Evolutionary conservation across 2,797 vertebrate genomes (phyloP).

Genomic region (Artibeus lituratus): DNA sequence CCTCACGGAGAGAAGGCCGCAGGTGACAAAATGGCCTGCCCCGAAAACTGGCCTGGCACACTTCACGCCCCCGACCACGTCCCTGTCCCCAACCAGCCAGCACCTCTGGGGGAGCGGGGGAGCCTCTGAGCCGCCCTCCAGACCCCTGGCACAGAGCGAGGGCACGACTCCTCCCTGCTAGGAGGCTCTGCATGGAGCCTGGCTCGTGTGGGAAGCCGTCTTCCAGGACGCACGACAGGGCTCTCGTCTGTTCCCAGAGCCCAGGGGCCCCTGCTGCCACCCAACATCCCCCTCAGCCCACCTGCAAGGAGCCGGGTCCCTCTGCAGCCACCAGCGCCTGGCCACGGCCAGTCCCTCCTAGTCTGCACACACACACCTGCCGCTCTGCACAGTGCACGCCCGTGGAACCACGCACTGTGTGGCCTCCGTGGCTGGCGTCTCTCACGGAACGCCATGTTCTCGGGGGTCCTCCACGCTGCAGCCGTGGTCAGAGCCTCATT

Average conservation of each 20-base stretch:
- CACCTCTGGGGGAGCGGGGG: neutral
- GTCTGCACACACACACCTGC: fast-evolving
- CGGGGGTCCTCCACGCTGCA: neutral
- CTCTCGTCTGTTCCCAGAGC: neutral
- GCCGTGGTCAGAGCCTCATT: fast-evolving
- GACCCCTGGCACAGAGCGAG: neutral
- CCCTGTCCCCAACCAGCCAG: neutral
- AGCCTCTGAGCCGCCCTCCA: neutral
- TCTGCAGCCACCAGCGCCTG: neutral
- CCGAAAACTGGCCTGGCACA: neutral
- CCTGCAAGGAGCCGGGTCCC: no score
- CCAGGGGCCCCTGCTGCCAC: neutral
- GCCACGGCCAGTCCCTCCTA: fast-evolving
- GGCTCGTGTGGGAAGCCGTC: neutral
- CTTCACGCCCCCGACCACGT: neutral
- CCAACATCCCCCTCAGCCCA: neutral
- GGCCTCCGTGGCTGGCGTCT: no score
- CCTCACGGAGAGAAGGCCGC: neutral
- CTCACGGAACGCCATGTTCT: no score
- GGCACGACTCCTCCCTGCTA: fast-evolving
- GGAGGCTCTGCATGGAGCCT: fast-evolving
- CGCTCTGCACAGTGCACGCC: no score
- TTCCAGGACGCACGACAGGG: neutral
- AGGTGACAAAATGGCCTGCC: no score
- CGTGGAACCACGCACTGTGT: no score